Percentiles rank a stretch among this genome's conserved stretches.
phyloP scores from a whole-genome alignment of 1,140 invertebrate genomes.

The Epicauta chinensis region DNA sequence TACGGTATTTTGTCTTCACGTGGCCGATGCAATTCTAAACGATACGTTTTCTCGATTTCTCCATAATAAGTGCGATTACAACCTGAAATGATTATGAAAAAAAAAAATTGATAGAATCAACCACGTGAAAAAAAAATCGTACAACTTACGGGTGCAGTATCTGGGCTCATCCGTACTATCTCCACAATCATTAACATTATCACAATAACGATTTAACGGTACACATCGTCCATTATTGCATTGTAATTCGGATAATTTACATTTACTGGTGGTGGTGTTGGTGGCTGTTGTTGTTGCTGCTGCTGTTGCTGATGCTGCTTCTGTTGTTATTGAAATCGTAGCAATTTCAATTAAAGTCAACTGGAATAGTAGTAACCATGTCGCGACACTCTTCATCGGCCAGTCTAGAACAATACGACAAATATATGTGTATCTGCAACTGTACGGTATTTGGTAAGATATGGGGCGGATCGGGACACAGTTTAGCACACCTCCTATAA shows the following conservation, averaged over 20 bases:
- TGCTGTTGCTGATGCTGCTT: slow-evolving; percentile 17
- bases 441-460: too few relatives aligned
- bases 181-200: slow-evolving; percentile 76
- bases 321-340: slow-evolving; percentile 6
- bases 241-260: slow-evolving; percentile 71
- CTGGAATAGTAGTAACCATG: background rate
- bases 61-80: slow-evolving; percentile 84
- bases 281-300: slow-evolving; percentile 8
- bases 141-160: slow-evolving; percentile 80
- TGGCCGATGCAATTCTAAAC: slow-evolving; percentile 72
- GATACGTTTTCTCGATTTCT: slow-evolving; percentile 74
- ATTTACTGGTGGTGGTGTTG: slow-evolving; percentile 38
- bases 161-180: slow-evolving; percentile 78
- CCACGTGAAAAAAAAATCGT: background rate
- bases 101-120: too few relatives aligned
- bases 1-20: slow-evolving; percentile 77
- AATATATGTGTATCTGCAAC: too few relatives aligned
- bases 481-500: background rate
- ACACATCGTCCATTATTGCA: slow-evolving; percentile 76
- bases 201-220: slow-evolving; percentile 73
- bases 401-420: background rate
- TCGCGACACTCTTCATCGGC: slow-evolving; percentile 10
- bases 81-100: slow-evolving; percentile 55
- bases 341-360: too few relatives aligned
- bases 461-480: too few relatives aligned